These are phyloP conservation scores for Sylvia borin DNA, from an alignment of 2,797 vertebrate species.

Conservation along the genomic window DNA sequence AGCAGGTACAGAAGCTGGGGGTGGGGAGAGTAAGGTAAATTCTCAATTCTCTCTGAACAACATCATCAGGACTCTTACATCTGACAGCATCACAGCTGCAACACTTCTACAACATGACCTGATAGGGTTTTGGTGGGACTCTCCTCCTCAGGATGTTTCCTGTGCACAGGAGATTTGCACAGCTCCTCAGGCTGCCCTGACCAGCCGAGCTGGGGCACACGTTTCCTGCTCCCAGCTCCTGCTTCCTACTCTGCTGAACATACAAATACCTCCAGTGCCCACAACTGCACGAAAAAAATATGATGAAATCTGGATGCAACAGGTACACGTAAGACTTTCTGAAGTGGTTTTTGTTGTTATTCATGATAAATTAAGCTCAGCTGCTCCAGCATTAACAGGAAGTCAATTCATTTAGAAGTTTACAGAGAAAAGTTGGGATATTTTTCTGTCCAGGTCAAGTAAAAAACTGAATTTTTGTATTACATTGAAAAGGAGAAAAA, in stretches of 20 bases:
- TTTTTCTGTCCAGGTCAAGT: not conserved
- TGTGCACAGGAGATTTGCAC: not conserved
- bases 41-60: not conserved
- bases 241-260: not conserved
- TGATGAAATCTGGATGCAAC: not conserved
- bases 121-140: not conserved
- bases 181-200: not conserved
- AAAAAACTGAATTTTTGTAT: not conserved
- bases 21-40: not conserved
- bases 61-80: not conserved
- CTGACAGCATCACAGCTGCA: not conserved
- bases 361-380: constrained; percentile 8
- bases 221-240: not conserved
- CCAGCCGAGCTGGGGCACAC: not conserved
- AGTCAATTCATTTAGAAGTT: not conserved
- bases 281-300: not conserved
- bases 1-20: not conserved
- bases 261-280: not conserved
- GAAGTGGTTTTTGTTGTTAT: not conserved
- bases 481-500: not conserved
- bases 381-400: constrained; percentile 5
- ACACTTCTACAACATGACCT: accelerated
- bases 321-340: not conserved
- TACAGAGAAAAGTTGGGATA: not conserved
- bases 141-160: not conserved